Base-by-base conservation (phyloP, 2,113 vertebrate genomes). In the Puffinus mauretanicus region DNA sequence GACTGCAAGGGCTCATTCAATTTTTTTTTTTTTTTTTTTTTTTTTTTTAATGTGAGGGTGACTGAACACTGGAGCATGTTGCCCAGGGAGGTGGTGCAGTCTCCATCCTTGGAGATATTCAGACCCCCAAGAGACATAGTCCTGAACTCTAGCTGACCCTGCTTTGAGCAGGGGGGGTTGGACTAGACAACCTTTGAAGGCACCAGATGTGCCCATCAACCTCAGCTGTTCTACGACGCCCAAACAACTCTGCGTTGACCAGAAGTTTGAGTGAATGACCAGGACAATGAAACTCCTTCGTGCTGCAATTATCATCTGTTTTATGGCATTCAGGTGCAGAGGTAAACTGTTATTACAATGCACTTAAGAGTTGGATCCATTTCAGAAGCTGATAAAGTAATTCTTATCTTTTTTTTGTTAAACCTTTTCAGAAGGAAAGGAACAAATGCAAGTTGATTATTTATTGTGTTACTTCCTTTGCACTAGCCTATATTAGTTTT, bases 281-380 rank as follows among this genome's bases (percentile, higher is more conserved):
- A 3, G 70, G 70, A 75, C 86, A 95, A 93, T 72, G 66, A 91
- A 91, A 92, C 19, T 95, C 93, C 91, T 91, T 88, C 78, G 70
- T 94, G 87, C 73, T 88, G 82, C 84, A 94, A 85, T 96, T 87
- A 87, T 82, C 2, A 61, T 87, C 78, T 90, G 70, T 10, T 96
- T 97, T 97, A 97, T 95, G 87, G 87, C 76, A 72, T 52, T 82
- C 11, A 7, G 58, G 95, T 91, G 47, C 91, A 97, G 93, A 95
- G 90, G 95, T 95, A 82, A 96, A 96, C 19, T 62, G 61, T 89
- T 89, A 95, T 94, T 93, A 93, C 82, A 86, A 69, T 52, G 90
- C 94, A 93, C 93, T 97, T 94, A 95, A 88, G 76, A 88, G 72
- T 7, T 97, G 95, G 95, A 95, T 67, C 47, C 18, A 67, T 92